phyloP scores from a whole-genome alignment of 2,113 vertebrate genomes.

The Spermophilus dauricus region DNA sequence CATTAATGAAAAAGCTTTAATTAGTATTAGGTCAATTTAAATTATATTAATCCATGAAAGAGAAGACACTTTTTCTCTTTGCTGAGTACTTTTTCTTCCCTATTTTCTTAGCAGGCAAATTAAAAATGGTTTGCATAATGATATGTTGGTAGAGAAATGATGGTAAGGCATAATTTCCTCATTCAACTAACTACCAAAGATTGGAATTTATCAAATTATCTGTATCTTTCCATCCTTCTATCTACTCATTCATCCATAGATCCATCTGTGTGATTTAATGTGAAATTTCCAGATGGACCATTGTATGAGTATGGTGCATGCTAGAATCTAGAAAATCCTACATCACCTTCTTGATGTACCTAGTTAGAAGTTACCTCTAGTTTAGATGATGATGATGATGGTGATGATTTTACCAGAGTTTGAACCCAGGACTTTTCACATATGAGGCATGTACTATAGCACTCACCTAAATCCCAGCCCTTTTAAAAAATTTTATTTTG shows the following conservation, averaged over 20 bases:
- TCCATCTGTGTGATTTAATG: background rate
- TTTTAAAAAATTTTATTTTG: no score
- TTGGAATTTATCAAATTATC: background rate
- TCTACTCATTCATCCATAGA: background rate
- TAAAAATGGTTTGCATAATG: conserved; percentile 32
- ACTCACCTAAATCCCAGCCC: no score
- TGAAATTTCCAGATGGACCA: background rate
- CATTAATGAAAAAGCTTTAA: conserved; percentile 32
- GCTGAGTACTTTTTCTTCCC: background rate
- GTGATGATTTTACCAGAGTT: no score
- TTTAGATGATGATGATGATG: no score
- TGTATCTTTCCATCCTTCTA: background rate
- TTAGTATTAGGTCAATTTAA: conserved; percentile 11
- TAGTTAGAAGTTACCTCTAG: background rate
- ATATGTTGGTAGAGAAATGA: background rate
- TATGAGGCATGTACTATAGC: no score
- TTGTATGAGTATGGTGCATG: background rate
- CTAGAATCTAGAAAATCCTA: background rate
- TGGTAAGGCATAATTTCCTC: background rate
- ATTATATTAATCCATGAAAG: conserved; percentile 10
- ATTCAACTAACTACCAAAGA: background rate
- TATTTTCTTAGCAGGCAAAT: background rate
- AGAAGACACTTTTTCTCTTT: background rate
- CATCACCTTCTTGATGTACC: background rate
- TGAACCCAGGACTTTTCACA: no score